phyloP scores from a whole-genome alignment of 2,113 vertebrate genomes.

The Gymnorhina tibicen region DNA sequence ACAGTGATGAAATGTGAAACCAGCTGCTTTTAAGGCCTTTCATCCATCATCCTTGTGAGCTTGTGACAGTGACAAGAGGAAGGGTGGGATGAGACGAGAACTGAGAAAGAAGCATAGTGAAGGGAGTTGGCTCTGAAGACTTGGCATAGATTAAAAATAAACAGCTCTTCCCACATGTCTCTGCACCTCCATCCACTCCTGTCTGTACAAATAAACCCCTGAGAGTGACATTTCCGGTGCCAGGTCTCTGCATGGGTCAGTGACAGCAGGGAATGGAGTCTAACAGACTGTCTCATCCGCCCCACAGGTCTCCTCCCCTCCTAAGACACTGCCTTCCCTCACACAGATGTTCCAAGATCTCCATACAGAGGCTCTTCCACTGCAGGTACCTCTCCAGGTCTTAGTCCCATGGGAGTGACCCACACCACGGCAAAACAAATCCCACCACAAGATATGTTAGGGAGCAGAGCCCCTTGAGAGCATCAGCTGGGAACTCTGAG shows the following conservation, averaged over 20 bases:
- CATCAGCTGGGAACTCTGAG: background rate
- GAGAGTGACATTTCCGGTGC: background rate
- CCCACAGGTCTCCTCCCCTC: background rate
- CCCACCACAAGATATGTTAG: fast-evolving
- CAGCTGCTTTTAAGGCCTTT: constrained; percentile 44
- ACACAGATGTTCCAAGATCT: background rate
- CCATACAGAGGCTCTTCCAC: background rate
- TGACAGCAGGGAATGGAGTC: background rate
- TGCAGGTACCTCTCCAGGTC: background rate
- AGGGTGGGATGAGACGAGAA: background rate
- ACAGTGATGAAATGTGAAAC: constrained; percentile 53
- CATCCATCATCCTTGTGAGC: constrained; percentile 50
- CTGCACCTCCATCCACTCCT: background rate
- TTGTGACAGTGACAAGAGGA: constrained; percentile 22
- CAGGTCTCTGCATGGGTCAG: background rate
- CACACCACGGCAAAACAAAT: background rate
- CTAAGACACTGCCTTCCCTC: background rate
- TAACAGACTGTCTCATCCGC: background rate
- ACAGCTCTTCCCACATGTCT: background rate
- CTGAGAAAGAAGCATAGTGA: background rate
- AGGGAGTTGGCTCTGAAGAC: background rate
- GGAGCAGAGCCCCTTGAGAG: background rate
- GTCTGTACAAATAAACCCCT: background rate
- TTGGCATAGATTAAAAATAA: background rate
- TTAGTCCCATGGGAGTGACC: background rate